A percentile compares a stretch with the other conserved stretches of the same genome.
These are phyloP conservation scores for Gastrophysa polygoni DNA, from an alignment of 2,888 invertebrate genomes.

Conservation along the genomic window DNA sequence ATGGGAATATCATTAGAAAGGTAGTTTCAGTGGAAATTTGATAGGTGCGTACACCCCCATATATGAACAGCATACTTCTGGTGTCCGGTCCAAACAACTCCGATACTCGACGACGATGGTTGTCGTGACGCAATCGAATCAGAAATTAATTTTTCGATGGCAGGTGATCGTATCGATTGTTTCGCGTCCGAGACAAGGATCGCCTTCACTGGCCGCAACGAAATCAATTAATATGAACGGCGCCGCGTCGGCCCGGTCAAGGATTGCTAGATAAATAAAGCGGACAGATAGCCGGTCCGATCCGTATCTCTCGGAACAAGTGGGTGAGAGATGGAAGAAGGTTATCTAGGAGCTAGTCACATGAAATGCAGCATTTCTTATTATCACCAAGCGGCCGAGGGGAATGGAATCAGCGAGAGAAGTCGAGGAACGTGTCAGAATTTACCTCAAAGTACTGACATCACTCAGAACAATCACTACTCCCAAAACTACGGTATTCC, in stretches of 20 bases:
- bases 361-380: too few species aligned
- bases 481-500: too few species aligned
- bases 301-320: slow-evolving; percentile 35
- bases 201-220: neutral
- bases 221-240: slow-evolving; percentile 32
- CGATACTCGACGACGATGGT: neutral
- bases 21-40: too few species aligned
- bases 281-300: slow-evolving; percentile 38
- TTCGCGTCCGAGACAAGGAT: slow-evolving; percentile 7
- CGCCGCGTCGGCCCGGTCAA: slow-evolving; percentile 51
- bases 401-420: too few species aligned
- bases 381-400: too few species aligned
- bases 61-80: too few species aligned
- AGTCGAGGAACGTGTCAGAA: too few species aligned
- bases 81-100: neutral
- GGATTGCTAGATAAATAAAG: slow-evolving; percentile 44
- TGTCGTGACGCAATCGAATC: slow-evolving; percentile 20
- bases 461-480: too few species aligned
- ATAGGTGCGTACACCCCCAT: too few species aligned
- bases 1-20: too few species aligned
- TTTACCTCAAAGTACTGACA: too few species aligned
- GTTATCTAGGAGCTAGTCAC: slow-evolving; percentile 14
- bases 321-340: slow-evolving; percentile 37
- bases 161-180: slow-evolving; percentile 26
- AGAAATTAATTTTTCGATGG: slow-evolving; percentile 26